Percentiles rank a stretch among this genome's conserved stretches.
Evolutionary conservation across 2,888 invertebrate species (phyloP).

Genomic region (Plebejus argus): DNA sequence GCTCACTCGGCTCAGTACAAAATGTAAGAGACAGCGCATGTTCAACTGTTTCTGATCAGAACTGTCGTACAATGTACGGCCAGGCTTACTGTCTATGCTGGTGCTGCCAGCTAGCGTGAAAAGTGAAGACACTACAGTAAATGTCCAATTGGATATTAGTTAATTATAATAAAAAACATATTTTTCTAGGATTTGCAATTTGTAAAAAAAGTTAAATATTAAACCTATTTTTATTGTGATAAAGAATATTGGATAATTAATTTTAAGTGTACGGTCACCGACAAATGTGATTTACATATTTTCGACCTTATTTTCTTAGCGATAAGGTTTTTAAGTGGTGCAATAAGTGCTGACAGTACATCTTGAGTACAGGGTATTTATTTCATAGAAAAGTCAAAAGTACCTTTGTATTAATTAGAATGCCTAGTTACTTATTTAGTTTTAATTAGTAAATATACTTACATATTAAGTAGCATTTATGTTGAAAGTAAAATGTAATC

Average conservation of each 20-base stretch:
- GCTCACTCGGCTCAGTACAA: no score
- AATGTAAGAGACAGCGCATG: no score
- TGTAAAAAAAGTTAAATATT: no score
- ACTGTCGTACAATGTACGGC: no score
- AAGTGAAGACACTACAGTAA: no score
- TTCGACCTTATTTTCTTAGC: background rate
- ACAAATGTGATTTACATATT: background rate
- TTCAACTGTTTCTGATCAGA: no score
- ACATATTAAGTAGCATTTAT: background rate
- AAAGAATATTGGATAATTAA: background rate
- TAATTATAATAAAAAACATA: no score
- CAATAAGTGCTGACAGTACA: background rate
- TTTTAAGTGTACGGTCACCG: background rate
- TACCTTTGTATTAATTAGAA: background rate
- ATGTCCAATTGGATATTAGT: no score
- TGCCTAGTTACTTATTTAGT: background rate
- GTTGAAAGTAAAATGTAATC: background rate
- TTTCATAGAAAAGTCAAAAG: background rate
- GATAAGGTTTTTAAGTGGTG: background rate
- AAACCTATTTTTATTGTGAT: no score
- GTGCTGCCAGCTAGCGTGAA: no score
- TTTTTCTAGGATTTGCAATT: no score
- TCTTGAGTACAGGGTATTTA: background rate
- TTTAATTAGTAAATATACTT: constrained; percentile 4
- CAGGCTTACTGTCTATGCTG: no score